Evolutionary conservation across 2,888 invertebrate genomes (phyloP).

Genomic region (Hecatera dysodea): DNA sequence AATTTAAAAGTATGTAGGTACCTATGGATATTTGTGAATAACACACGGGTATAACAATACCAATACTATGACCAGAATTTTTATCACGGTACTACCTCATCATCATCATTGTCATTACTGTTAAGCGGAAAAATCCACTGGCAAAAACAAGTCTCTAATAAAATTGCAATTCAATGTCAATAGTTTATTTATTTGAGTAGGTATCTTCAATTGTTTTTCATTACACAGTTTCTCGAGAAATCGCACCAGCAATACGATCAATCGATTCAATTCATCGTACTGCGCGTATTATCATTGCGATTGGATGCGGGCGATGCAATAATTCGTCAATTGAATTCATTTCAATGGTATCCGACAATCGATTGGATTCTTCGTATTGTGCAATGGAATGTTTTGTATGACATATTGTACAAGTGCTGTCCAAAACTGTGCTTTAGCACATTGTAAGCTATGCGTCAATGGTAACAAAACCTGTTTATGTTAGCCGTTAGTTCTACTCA

Average conservation of each 20-base stretch:
- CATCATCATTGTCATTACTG: neutral
- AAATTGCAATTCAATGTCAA: slow-evolving; percentile 9
- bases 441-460: neutral
- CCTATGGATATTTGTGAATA: too few relatives aligned
- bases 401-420: neutral
- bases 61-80: too few relatives aligned
- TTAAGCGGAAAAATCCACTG: neutral
- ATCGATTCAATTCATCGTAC: slow-evolving; percentile 33
- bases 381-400: neutral
- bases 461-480: too few relatives aligned
- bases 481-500: too few relatives aligned
- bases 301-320: slow-evolving; percentile 21
- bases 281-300: slow-evolving; percentile 23
- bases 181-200: neutral
- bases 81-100: neutral
- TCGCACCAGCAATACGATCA: slow-evolving; percentile 34
- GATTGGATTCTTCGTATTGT: neutral
- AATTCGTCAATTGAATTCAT: slow-evolving; percentile 27
- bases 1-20: too few relatives aligned
- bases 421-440: neutral
- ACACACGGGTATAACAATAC: too few relatives aligned
- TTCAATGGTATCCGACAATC: slow-evolving; percentile 14
- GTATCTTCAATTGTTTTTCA: slow-evolving; percentile 39
- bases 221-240: slow-evolving; percentile 40
- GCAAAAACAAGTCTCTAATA: neutral